Evolutionary conservation across 2,888 invertebrate species (phyloP).

Genomic region (Rotaria magnacalcarata): DNA sequence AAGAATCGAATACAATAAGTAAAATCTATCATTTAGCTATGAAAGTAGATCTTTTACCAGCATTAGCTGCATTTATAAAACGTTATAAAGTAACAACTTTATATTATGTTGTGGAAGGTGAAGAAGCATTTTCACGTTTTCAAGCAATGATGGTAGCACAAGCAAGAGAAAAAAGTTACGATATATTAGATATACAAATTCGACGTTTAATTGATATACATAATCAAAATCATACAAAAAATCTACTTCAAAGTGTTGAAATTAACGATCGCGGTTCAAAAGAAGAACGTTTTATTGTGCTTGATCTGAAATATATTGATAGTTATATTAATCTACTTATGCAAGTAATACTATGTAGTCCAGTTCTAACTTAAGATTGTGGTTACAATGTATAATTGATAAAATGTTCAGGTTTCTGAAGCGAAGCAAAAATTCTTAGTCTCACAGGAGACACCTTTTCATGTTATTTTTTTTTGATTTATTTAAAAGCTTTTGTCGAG

Average conservation of each 20-base stretch:
- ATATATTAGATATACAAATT: slow-evolving; percentile 33
- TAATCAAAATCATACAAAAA: slow-evolving; percentile 34
- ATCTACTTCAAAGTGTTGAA: slow-evolving; percentile 32
- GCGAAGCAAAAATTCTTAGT: no score
- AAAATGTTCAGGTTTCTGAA: no score
- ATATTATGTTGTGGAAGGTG: slow-evolving; percentile 33
- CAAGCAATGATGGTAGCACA: slow-evolving; percentile 31
- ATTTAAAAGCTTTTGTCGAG: no score
- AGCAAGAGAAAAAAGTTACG: slow-evolving; percentile 32
- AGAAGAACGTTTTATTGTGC: slow-evolving; percentile 38
- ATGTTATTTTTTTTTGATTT: no score
- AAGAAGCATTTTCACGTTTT: slow-evolving; percentile 33
- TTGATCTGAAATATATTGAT: slow-evolving; percentile 35
- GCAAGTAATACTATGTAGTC: not conserved
- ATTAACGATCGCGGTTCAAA: slow-evolving; percentile 37
- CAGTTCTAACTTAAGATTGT: no score
- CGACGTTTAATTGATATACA: not conserved
- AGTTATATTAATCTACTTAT: slow-evolving; percentile 41
- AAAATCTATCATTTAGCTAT: slow-evolving; percentile 23
- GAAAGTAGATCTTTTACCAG: slow-evolving; percentile 25
- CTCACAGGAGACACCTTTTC: no score
- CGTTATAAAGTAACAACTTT: not conserved
- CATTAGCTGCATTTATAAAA: slow-evolving; percentile 21
- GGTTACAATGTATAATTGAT: no score
- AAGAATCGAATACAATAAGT: not conserved